These are phyloP conservation scores for Nerophis lumbriciformis DNA, from an alignment of 2,113 vertebrate genomes.

Conservation along the genomic window DNA sequence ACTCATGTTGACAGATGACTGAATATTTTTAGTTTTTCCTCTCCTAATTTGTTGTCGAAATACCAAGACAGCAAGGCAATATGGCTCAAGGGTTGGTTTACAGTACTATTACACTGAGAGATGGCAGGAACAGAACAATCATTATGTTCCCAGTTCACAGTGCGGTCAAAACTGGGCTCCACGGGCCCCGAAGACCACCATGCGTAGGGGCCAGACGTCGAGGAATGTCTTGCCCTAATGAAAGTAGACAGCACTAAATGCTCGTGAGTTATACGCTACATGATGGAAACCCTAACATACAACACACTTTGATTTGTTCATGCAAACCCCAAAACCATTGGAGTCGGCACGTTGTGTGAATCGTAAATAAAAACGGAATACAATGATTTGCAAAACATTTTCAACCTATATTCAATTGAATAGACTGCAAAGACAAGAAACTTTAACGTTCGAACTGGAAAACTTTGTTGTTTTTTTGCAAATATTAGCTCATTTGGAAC, in stretches of 20 bases:
- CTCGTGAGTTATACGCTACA: not conserved
- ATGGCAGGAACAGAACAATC: constrained; percentile 64
- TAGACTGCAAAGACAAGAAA: no score
- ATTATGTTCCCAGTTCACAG: constrained; percentile 62
- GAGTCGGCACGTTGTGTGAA: no score
- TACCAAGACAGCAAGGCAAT: constrained; percentile 51
- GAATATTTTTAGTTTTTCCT: constrained; percentile 82
- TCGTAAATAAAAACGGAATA: no score
- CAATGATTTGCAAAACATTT: no score
- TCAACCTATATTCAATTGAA: no score
- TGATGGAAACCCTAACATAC: not conserved
- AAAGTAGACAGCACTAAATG: not conserved
- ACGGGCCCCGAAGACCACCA: constrained; percentile 14
- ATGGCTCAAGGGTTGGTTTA: constrained; percentile 65
- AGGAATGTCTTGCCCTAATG: not conserved
- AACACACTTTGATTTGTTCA: not conserved
- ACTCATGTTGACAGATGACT: constrained; percentile 86
- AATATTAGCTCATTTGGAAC: no score
- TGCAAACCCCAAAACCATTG: no score
- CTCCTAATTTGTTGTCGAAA: constrained; percentile 71
- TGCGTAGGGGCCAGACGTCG: not conserved
- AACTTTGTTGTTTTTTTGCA: no score
- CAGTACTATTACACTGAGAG: constrained; percentile 65
- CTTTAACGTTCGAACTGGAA: no score
- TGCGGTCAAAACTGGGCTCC: constrained; percentile 48